These are phyloP conservation scores for Platysteira castanea DNA, from an alignment of 2,113 vertebrate species.

Conservation along the genomic window DNA sequence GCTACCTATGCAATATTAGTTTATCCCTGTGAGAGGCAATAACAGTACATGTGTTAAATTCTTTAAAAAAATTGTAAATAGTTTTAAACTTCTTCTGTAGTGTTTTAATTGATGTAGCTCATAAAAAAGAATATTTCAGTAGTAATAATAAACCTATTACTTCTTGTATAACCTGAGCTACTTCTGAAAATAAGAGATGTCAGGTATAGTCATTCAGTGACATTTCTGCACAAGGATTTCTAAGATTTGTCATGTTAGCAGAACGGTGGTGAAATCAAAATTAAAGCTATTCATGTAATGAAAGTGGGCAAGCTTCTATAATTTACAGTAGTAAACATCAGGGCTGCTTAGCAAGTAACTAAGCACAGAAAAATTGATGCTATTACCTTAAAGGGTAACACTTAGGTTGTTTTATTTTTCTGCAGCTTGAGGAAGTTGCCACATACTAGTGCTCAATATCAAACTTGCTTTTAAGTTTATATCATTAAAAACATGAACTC, in stretches of 20 bases:
- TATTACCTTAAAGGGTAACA: neutral
- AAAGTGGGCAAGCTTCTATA: neutral
- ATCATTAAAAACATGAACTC: neutral
- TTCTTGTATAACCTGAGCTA: neutral
- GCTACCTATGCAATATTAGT: neutral
- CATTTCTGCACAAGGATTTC: neutral
- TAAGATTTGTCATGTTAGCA: neutral
- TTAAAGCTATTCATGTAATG: neutral
- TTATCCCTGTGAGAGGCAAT: conserved; percentile 24
- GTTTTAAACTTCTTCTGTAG: neutral
- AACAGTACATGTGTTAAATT: neutral
- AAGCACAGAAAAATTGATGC: neutral
- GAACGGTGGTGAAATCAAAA: neutral
- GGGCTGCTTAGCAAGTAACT: neutral
- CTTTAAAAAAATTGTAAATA: neutral
- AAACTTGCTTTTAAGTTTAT: neutral
- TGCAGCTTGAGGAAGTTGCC: neutral
- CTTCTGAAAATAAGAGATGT: neutral
- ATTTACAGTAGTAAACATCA: neutral
- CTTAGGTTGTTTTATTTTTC: neutral
- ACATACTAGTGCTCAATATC: neutral
- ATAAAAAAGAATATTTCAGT: neutral
- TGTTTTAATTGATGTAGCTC: neutral
- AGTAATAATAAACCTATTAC: neutral
- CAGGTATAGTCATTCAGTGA: neutral